phyloP scores from a whole-genome alignment of 2,888 invertebrate genomes.

The Orthosia gothica region DNA sequence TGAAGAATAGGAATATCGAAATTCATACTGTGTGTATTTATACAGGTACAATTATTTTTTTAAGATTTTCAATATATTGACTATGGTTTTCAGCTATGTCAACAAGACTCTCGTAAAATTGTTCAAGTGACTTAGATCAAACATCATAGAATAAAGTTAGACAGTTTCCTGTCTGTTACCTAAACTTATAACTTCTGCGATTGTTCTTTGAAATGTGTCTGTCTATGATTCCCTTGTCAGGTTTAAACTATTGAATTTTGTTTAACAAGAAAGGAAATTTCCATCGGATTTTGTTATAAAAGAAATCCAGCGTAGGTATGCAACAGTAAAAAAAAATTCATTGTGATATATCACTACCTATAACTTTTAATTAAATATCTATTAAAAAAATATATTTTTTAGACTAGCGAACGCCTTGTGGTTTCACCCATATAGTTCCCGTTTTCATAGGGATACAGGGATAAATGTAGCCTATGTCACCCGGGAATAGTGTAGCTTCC shows the following conservation, averaged over 20 bases:
- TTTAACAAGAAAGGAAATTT: not conserved
- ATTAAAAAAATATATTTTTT: too few species aligned
- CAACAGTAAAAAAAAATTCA: too few species aligned
- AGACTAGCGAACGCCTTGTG: too few species aligned
- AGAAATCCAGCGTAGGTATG: not conserved
- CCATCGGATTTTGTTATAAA: not conserved
- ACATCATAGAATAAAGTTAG: constrained; percentile 7
- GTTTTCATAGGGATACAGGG: too few species aligned
- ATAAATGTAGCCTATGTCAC: too few species aligned
- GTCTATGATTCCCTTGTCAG: not conserved
- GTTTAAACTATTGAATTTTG: not conserved
- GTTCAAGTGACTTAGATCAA: not conserved
- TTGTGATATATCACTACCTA: too few species aligned
- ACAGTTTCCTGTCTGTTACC: not conserved
- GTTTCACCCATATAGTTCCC: too few species aligned
- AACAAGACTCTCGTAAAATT: too few species aligned
- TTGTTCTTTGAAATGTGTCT: not conserved
- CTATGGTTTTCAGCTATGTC: not conserved
- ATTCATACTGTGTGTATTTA: not conserved
- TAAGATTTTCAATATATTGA: not conserved
- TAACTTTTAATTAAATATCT: too few species aligned
- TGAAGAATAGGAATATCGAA: too few species aligned
- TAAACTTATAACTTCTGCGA: constrained; percentile 4
- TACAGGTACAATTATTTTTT: too few species aligned
- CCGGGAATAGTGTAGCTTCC: too few species aligned